Evolutionary conservation across 30 jellyfish, hydroid and myxozoan species (phyloP), one percentile per base, ranked within the genome.

Genomic region (Aurelia sp.): DNA sequence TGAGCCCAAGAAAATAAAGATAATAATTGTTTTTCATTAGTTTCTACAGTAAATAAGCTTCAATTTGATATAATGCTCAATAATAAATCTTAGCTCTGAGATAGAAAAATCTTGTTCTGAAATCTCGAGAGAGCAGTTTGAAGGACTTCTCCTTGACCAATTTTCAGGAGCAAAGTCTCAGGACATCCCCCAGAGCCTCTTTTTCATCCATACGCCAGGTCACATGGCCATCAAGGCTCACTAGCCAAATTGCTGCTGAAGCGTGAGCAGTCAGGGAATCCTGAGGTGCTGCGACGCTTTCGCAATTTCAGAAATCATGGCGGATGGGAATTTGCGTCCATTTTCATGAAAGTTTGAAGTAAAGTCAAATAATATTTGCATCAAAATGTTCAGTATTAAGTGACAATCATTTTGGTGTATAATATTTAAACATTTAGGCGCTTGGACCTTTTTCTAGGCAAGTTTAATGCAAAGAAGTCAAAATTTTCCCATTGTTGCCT

Each of bases 81-180:
- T 5, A 59, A 1, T 18, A 21, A 59, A 59, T 3, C 68, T 59
- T 21, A 59, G 30, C 68, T 18, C 31, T 59, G 13, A 17, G 16
- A 18, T 17, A 18, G n/a, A 12, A 59, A 59, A 59, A 12, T 17
- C 31, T 59, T 21, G 10, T 17, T 21, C 31, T 59, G 68, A 59
- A 59, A 59, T 59, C 68, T 59, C 13, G 6, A 59, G 68, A 4
- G 11, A 27, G 68, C 31, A 59, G 22, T 5, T 59, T 59, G 68
- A 59, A 12, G 30, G 68, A 59, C 68, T 59, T 59, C 68, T 59
- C 68, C 68, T 59, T 59, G 68, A 59, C 68, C 68, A 30, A 59
- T 18, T 59, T 59, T 59, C 68, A 59, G 1, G 68, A 59, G 31
- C 22, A 59, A 59, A 59, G 30, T 18, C 4, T 30, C 68, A 10